Evolutionary conservation across 2,888 invertebrate species (phyloP).

Genomic region (Tillus elongatus): DNA sequence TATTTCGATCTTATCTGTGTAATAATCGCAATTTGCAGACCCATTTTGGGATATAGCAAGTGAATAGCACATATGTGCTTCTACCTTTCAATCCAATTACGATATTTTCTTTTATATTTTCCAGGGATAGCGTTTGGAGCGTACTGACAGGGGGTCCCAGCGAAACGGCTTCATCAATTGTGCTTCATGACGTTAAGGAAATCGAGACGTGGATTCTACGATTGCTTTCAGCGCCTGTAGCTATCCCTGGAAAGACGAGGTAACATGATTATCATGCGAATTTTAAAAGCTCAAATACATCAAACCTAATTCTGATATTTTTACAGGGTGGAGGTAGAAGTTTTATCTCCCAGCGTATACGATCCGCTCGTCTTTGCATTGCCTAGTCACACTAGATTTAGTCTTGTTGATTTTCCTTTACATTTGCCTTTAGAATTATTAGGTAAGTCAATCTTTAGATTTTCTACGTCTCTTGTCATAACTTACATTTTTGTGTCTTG

Average conservation of each 20-base stretch:
- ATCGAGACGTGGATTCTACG: constrained; percentile 98
- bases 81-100: too few relatives aligned
- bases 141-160: constrained; percentile 77
- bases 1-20: too few relatives aligned
- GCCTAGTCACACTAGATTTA: constrained; percentile 95
- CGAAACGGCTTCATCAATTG: constrained; percentile 75
- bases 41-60: too few relatives aligned
- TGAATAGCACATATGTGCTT: too few relatives aligned
- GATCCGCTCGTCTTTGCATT: constrained; percentile 84
- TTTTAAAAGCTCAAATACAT: too few relatives aligned
- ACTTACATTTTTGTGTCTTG: constrained; percentile 9
- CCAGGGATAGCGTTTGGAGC: constrained; percentile 93
- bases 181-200: constrained; percentile 92
- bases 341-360: constrained; percentile 77
- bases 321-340: constrained; percentile 50
- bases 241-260: constrained; percentile 93
- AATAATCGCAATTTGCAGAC: too few relatives aligned
- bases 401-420: constrained; percentile 94
- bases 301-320: too few relatives aligned
- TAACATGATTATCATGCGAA: constrained; percentile 49
- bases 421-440: constrained; percentile 95
- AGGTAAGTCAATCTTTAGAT: constrained; percentile 46
- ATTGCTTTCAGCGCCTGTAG: constrained; percentile 92
- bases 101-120: too few relatives aligned
- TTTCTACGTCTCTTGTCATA: background rate